Conservation (phyloP, 2,113 vertebrate genomes). For the Maccullochella peelii region DNA sequence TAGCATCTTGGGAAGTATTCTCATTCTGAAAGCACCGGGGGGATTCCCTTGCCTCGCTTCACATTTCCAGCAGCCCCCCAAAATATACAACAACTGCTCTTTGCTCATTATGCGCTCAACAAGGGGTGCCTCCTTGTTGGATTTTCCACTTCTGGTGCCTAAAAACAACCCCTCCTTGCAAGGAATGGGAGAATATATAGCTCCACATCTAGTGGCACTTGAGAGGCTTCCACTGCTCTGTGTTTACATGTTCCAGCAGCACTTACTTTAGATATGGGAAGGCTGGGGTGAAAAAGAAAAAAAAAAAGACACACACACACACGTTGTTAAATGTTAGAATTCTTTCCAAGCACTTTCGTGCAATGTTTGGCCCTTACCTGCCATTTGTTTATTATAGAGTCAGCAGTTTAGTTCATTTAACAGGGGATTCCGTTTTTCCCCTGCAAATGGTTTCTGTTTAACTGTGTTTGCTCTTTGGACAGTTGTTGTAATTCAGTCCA, state of each 20-base stretch:
- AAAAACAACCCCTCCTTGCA: slow-evolving; percentile 56
- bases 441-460: slow-evolving; percentile 68
- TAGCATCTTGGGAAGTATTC: slow-evolving; percentile 30
- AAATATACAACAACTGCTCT: slow-evolving; percentile 59
- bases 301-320: slow-evolving; percentile 18
- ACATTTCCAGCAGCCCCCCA: slow-evolving; percentile 43
- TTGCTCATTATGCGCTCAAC: slow-evolving; percentile 56
- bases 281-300: slow-evolving; percentile 9
- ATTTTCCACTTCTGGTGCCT: slow-evolving; percentile 70
- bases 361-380: slow-evolving; percentile 60
- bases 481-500: slow-evolving; percentile 63
- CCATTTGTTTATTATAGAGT: slow-evolving; percentile 65
- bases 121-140: slow-evolving; percentile 63
- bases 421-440: slow-evolving; percentile 62
- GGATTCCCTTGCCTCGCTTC: slow-evolving; percentile 44
- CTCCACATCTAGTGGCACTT: slow-evolving; percentile 65
- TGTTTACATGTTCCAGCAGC: slow-evolving; percentile 66
- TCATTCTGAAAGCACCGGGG: slow-evolving; percentile 38
- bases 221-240: slow-evolving; percentile 43
- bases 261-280: slow-evolving; percentile 42
- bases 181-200: slow-evolving; percentile 48
- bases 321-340: slow-evolving; percentile 61
- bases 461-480: slow-evolving; percentile 67
- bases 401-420: slow-evolving; percentile 63
- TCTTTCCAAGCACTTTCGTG: slow-evolving; percentile 69